These are phyloP conservation scores for Drosophila bocki DNA, from an alignment of 1,140 invertebrate genomes.

Conservation along the genomic window DNA sequence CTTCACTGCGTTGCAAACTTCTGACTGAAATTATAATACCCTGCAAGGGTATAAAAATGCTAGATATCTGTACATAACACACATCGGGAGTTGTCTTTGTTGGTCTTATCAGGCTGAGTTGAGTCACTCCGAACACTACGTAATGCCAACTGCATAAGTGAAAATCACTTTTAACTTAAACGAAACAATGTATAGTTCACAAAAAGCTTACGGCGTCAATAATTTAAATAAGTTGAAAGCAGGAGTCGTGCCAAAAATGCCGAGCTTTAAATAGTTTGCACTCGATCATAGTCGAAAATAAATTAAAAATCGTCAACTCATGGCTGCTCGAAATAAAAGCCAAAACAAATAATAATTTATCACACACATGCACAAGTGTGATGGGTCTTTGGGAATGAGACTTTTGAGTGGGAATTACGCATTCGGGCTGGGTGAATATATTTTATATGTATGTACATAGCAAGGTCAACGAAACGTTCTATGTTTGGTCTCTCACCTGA, in stretches of 20 bases:
- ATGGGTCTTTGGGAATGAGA: background rate
- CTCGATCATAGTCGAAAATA: slow-evolving; percentile 37
- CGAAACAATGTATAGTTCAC: background rate
- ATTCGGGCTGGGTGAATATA: slow-evolving; percentile 9
- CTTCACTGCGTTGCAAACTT: too few relatives aligned
- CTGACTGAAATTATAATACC: too few relatives aligned
- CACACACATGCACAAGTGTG: background rate
- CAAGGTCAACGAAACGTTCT: slow-evolving; percentile 10
- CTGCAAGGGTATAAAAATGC: background rate
- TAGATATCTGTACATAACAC: background rate
- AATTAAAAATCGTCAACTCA: slow-evolving; percentile 34
- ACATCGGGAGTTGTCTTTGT: slow-evolving; percentile 11
- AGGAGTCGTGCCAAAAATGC: slow-evolving; percentile 17
- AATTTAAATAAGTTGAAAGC: slow-evolving; percentile 2
- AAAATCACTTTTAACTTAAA: background rate
- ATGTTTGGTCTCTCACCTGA: slow-evolving; percentile 17
- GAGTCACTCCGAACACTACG: slow-evolving; percentile 7
- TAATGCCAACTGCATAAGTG: slow-evolving; percentile 10
- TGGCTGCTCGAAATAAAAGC: slow-evolving; percentile 14
- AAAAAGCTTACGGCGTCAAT: slow-evolving; percentile 5
- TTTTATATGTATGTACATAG: background rate
- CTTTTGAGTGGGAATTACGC: slow-evolving; percentile 19
- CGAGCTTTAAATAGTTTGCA: slow-evolving; percentile 27
- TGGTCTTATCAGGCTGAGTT: slow-evolving; percentile 16
- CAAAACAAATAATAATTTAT: slow-evolving; percentile 35